Conservation (phyloP, 2,888 invertebrate genomes). For the Gastrophysa polygoni region DNA sequence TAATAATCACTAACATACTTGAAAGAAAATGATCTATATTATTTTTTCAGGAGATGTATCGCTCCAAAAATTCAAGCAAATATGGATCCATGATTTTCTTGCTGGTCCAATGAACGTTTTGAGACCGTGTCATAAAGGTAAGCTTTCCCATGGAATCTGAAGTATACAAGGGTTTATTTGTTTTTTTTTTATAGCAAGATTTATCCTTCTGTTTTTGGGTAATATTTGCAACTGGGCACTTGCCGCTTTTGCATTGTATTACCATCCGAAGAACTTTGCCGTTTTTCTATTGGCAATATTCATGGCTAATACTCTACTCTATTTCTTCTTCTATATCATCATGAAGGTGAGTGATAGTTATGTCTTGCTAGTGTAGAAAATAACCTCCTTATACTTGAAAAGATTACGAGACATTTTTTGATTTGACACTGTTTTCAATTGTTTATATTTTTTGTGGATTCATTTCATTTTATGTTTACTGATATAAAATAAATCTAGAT, state of each 20-base stretch:
- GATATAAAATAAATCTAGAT: too few relatives aligned
- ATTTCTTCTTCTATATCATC: slow-evolving; percentile 78
- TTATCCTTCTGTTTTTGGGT: slow-evolving; percentile 65
- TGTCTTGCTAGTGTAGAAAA: too few relatives aligned
- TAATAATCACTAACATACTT: too few relatives aligned
- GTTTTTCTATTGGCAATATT: slow-evolving; percentile 79
- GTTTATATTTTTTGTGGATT: too few relatives aligned
- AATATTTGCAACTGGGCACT: slow-evolving; percentile 70
- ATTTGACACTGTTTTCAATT: too few relatives aligned
- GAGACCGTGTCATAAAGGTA: slow-evolving; percentile 57
- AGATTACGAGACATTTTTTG: too few relatives aligned
- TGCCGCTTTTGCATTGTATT: slow-evolving; percentile 68
- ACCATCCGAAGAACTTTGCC: slow-evolving; percentile 76
- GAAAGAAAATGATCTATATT: too few relatives aligned
- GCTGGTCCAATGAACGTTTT: slow-evolving; percentile 56
- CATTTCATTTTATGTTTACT: too few relatives aligned
- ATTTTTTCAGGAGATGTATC: slow-evolving; percentile 43
- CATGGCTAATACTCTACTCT: slow-evolving; percentile 82
- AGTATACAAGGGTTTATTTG: too few relatives aligned
- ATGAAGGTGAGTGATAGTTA: slow-evolving; percentile 72
- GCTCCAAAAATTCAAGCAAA: slow-evolving; percentile 44
- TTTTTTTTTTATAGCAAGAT: slow-evolving; percentile 56
- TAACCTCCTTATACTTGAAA: too few relatives aligned
- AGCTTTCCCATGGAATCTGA: too few relatives aligned
- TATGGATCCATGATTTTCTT: slow-evolving; percentile 54